Evolutionary conservation across 2,888 invertebrate species (phyloP), one percentile per base, ranked within the genome.

Genomic region (Mesorhabditis spiculigera): DNA sequence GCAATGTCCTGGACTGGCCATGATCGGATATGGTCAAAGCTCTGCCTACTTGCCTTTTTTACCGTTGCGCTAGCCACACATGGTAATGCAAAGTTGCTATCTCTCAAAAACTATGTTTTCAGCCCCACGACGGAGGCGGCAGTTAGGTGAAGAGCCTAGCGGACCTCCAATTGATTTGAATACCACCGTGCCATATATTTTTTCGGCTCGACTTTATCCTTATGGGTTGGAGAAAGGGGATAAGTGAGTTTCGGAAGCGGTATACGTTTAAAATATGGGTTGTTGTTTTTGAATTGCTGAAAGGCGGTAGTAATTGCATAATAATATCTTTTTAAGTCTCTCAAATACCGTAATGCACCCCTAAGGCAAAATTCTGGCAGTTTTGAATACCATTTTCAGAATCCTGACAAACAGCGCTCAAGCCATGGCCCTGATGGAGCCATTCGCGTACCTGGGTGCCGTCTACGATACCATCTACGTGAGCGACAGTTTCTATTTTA

Each of bases 121-220:
- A 50, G 10, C 8, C n/a, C 10, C 58, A 13, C 58, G 58, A 50
- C n/a, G n/a, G 8, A 10, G 58, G 58, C 70, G 81, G n/a, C 68
- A 75, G 69, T 67, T 74, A 8, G 63, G 68, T 8, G 73, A 75
- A 44, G 73, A 70, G 45, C 10, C 42, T 28, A 67, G 69, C 5
- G 67, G 67, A 41, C 74, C 71, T 13, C 79, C 78, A 66, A 79
- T 84, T 16, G 84, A 84, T 63, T 74, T 85, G 65, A 86, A 85
- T 72, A 78, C 79, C 63, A 83, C 83, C 4, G 85, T 85, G 43
- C 85, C 85, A 6, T 85, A 86, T 71, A 85, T 85, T 28, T 86
- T 85, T 78, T 78, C 80, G 16, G 86, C 86, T 41, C 72, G 86
- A 43, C 73, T 86, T 5, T 86, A 86, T 71, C 81, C 83, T 13